Base-by-base conservation (phyloP, 2,113 vertebrate genomes). In the Athene noctua region DNA sequence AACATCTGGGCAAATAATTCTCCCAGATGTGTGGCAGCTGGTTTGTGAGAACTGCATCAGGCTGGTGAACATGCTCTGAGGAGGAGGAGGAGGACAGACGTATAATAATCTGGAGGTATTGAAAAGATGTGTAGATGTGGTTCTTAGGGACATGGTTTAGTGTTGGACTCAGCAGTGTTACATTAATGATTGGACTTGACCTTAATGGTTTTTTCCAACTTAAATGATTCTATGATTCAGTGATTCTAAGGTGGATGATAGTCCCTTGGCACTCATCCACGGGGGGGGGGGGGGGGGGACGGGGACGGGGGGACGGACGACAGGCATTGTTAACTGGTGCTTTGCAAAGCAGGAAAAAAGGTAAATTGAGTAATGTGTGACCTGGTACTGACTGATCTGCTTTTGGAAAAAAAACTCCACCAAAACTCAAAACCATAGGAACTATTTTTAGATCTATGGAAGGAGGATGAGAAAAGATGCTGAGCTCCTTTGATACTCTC, bases 1-100 rank as follows among this genome's bases (percentile, higher is more conserved):
- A 42, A 65, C 11, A 38, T 80, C 30, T 49, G 57, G n/a, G n/a
- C 9, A 72, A 40, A 30, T 30, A 49, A 22, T 25, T 46, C 61
- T 77, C 68, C 34, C 40, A 34, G 54, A 34, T 51, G 65, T 67
- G 32, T 47, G 32, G 71, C 57, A 74, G 29, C 2, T 13, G 32
- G 26, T 18, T 13, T 55, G 19, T 12, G 26, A 30, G 12, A 10
- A 19, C 65, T 58, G 49, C n/a, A 36, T 88, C 34, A 40, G 26
- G 34, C 58, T 71, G n/a, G 10, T 0, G 3, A 68, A 32, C 4
- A 2, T 12, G 4, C 17, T 54, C 10, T 0, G 1, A 27, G 38
- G 52, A 54, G 19, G 34, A 70, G 12, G 1, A 27, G 38, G 52
- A 54, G 23, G 34, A 70, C 52, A 32, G 52, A 59, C 17, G 6